Base-by-base conservation (phyloP, 2,797 vertebrate species). In the Thaleichthys pacificus region DNA sequence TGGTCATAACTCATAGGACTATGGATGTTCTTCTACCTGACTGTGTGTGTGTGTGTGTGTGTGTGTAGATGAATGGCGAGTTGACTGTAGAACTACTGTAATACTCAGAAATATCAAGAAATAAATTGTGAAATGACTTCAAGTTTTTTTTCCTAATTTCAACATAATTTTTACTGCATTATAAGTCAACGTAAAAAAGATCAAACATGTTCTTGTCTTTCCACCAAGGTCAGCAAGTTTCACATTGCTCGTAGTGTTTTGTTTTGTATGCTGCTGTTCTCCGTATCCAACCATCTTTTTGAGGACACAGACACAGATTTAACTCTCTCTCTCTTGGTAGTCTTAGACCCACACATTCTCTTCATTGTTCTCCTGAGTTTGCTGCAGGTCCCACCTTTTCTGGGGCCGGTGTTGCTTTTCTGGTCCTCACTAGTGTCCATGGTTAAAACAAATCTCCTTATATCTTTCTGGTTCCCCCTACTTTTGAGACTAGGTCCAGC, bases 121-220 rank as follows among this genome's bases (percentile, higher is more conserved):
- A 76, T 70, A 51, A 72, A 77, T 75, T 87, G 82, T 89, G 83
- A 85, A 87, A 79, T 73, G 71, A n/a, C 49, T 28, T 86, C 68
- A 76, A 73, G 80, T 76, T 79, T 75, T 79, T 75, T 78, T 84
- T 79, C 86, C 86, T 12, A 47, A 47, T 47, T 47, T 35, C 32
- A 35, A 35, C 32, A 35, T 35, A 1, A 35, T 35, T 35, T 35
- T 35, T 2, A 35, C 7, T 6, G 5, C 32, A 35, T 35, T 35
- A 35, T 8, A 35, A 35, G 32, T 35, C 32, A 35, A 35, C 8
- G 32, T 35, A 35, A 35, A 35, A 35, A 35, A 35, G 0, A 35
- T 8, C 32, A 35, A 8, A 8, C 7, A 3, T 35, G 32, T 35
- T 35, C 32, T 35, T 35, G 6, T 8, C 32, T 35, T 35, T 56